These are phyloP conservation scores for Ahaetulla prasina DNA, from an alignment of 2,113 vertebrate species.

Conservation along the genomic window DNA sequence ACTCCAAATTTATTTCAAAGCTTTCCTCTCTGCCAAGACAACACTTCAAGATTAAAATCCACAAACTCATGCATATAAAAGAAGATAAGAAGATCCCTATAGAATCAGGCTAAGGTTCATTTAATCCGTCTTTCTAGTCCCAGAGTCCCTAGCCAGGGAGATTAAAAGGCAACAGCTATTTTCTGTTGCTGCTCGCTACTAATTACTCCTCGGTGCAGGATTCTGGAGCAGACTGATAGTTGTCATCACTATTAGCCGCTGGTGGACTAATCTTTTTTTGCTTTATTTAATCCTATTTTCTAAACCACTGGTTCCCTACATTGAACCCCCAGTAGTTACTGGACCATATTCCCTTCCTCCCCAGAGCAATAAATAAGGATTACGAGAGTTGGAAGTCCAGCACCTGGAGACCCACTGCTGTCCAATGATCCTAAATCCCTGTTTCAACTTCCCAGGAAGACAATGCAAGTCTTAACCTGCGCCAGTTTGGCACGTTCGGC, in stretches of 20 bases:
- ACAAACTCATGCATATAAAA: background rate
- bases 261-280: background rate
- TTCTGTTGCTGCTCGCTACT: background rate
- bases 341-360: background rate
- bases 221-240: background rate
- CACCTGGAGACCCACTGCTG: background rate
- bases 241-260: background rate
- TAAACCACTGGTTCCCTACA: background rate
- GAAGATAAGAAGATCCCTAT: background rate
- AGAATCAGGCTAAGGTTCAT: background rate
- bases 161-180: background rate
- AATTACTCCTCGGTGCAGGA: background rate
- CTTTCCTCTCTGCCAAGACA: background rate
- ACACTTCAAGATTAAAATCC: background rate
- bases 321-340: background rate
- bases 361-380: background rate
- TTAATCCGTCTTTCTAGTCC: background rate
- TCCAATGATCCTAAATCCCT: background rate
- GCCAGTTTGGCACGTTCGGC: background rate
- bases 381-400: background rate
- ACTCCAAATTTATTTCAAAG: background rate
- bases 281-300: background rate
- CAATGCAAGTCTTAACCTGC: background rate
- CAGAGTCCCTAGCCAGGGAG: background rate
- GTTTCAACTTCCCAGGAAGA: background rate